phyloP scores from a whole-genome alignment of 1,140 invertebrate species.

The Lordiphosa clarofinis region DNA sequence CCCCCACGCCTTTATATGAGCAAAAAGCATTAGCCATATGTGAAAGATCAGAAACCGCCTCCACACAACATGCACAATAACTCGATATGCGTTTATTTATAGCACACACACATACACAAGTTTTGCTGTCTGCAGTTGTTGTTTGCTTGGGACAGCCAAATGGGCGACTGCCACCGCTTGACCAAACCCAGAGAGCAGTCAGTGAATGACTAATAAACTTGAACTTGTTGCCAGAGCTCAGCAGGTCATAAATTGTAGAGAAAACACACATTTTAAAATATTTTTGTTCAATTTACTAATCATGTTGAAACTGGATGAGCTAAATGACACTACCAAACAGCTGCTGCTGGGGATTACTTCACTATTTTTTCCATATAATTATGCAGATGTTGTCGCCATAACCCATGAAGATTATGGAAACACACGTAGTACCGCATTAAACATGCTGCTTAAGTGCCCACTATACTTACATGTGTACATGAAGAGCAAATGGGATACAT shows the following conservation, averaged over 20 bases:
- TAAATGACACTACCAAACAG: too few species aligned
- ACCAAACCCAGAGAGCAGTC: not conserved
- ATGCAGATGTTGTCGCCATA: conserved; percentile 26
- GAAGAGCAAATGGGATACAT: too few species aligned
- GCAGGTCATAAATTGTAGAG: too few species aligned
- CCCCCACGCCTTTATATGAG: not conserved
- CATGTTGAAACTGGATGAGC: too few species aligned
- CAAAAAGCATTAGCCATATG: conserved; percentile 57
- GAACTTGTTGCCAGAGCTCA: conserved; percentile 44
- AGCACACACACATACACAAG: conserved; percentile 29
- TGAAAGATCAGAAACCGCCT: conserved; percentile 53
- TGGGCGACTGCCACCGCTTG: not conserved
- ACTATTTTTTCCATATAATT: conserved; percentile 7
- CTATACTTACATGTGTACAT: too few species aligned
- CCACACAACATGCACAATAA: conserved; percentile 3
- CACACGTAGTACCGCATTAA: conserved; percentile 14
- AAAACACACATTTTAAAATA: conserved; percentile 33
- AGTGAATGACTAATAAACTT: conserved; percentile 61
- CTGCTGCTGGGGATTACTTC: too few species aligned
- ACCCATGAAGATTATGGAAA: conserved; percentile 31
- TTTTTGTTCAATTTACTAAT: too few species aligned
- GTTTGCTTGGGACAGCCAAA: too few species aligned
- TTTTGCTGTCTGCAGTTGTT: too few species aligned
- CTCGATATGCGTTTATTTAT: conserved; percentile 67
- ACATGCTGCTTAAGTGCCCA: too few species aligned